Evolutionary conservation across 2,888 invertebrate genomes (phyloP), one percentile per base, ranked within the genome.

Genomic region (Theretra japonica): DNA sequence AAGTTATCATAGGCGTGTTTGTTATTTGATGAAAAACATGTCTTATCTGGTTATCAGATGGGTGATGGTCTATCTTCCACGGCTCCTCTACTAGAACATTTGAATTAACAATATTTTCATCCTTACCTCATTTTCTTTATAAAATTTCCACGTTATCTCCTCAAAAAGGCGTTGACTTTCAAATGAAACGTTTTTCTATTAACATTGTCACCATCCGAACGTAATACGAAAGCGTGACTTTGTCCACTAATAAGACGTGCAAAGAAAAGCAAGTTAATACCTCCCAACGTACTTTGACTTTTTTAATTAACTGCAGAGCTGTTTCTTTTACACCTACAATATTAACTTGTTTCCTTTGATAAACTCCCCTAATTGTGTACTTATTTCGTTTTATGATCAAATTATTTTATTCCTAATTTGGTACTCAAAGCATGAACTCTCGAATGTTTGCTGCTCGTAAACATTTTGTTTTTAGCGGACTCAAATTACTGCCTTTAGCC

Each of bases 281-380:
- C 79, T 77, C 73, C 78, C 75, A 79, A 79, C 77, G 77, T 79
- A 78, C 76, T 75, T 78, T 72, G 81, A 80, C 80, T 83, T 83
- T 83, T 83, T 83, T 83, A 83, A 83, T 83, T 83, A 83, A 82
- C 82, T 81, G 76, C 75, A 76, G 78, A 73, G 74, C 75, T 72
- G 68, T 60, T 72, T 60, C 72, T 59, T 68, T 71, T 71, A 68
- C 57, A 68, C 68, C 41, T 48, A 68, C 57, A 71, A 71, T 65
- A 65, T 65, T 48, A 65, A 23, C 65, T 48, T 41, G 62, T 70
- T 76, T 70, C 50, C 70, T 72, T 72, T 70, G 58, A 72, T 72
- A 70, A 72, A 75, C 74, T 48, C 65, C 74, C 73, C 73, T 75
- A 72, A 75, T 73, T 73, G 70, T 75, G 72, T 74, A 73, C 70